phyloP scores from a whole-genome alignment of 1,140 invertebrate species.

The Ips nitidus region DNA sequence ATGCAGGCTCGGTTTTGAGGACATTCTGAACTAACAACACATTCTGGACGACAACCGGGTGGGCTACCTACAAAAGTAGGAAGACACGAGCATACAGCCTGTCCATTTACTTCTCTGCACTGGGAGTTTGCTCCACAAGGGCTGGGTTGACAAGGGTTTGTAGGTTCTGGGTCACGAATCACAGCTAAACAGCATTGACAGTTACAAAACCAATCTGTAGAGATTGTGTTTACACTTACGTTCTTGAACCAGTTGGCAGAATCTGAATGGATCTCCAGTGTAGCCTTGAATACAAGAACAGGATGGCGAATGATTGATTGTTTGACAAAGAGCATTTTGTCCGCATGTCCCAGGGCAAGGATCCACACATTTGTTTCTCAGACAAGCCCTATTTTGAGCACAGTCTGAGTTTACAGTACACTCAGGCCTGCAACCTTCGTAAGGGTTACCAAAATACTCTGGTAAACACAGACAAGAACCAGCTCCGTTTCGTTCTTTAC shows the following conservation, averaged over 20 bases:
- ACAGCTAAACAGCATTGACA: constrained; percentile 34
- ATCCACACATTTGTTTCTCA: constrained; percentile 79
- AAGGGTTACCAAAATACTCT: constrained; percentile 73
- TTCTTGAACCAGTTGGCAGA: constrained; percentile 64
- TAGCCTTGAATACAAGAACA: constrained; percentile 75
- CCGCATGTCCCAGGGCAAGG: constrained; percentile 83
- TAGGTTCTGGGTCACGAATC: constrained; percentile 50
- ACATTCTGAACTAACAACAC: constrained; percentile 77
- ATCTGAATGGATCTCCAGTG: constrained; percentile 78
- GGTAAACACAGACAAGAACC: constrained; percentile 68
- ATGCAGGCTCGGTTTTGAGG: constrained; percentile 71
- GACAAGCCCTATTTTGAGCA: constrained; percentile 72
- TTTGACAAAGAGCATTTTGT: constrained; percentile 71
- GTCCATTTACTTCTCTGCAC: constrained; percentile 68
- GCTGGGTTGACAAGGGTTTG: constrained; percentile 74
- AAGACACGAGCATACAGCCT: constrained; percentile 77
- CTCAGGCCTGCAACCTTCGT: constrained; percentile 72
- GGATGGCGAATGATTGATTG: constrained; percentile 77
- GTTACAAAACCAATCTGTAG: neutral
- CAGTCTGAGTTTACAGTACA: constrained; percentile 79
- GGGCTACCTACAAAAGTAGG: constrained; percentile 74
- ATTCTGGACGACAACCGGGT: constrained; percentile 76
- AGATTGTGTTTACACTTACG: constrained; percentile 53
- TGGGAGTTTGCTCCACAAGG: constrained; percentile 80
- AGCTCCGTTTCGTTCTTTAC: constrained; percentile 61